Conservation (phyloP, 2,113 vertebrate species). For the Brienomyrus brachyistius region DNA sequence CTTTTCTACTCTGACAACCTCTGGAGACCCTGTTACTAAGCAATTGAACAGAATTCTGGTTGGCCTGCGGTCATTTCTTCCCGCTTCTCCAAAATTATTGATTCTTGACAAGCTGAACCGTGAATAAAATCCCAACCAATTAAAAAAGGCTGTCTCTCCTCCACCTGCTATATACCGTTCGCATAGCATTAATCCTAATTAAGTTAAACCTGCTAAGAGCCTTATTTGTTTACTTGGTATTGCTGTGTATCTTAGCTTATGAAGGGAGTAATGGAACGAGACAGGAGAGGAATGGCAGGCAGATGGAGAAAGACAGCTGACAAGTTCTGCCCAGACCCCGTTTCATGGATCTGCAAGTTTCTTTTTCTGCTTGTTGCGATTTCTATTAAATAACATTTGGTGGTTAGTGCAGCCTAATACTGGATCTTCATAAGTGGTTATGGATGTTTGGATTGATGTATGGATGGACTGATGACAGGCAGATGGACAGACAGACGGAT, state of each 20-base stretch:
- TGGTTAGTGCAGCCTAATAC: not conserved
- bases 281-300: not conserved
- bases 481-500: not conserved
- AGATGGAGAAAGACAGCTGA: not conserved
- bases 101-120: not conserved
- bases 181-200: not conserved
- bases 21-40: constrained; percentile 6
- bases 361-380: not conserved
- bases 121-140: not conserved
- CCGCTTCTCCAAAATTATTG: not conserved
- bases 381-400: not conserved
- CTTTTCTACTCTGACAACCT: not conserved
- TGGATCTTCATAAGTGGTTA: not conserved
- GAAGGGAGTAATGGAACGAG: not conserved
- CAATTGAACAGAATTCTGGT: not conserved
- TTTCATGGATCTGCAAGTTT: not conserved
- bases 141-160: not conserved
- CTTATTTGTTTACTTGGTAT: not conserved
- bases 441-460: not conserved
- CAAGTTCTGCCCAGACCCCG: not conserved
- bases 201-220: not conserved
- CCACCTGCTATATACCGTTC: not conserved
- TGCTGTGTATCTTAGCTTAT: not conserved
- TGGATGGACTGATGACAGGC: not conserved
- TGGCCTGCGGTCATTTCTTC: not conserved